Evolutionary conservation across 1,140 invertebrate species (phyloP).

Genomic region (Megalopta genalis): DNA sequence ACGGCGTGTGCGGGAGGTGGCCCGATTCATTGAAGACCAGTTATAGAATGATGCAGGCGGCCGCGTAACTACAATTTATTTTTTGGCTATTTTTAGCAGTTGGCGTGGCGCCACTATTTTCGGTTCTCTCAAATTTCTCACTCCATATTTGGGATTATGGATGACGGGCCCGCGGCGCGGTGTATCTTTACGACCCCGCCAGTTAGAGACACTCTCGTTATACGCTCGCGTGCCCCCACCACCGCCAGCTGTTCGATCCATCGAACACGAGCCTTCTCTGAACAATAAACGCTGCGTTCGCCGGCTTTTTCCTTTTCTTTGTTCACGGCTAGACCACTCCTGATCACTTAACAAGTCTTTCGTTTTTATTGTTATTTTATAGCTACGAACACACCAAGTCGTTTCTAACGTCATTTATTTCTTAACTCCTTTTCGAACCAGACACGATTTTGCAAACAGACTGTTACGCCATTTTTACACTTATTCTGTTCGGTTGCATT

Average conservation of each 20-base stretch:
- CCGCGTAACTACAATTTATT: slow-evolving; percentile 75
- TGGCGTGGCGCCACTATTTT: slow-evolving; percentile 77
- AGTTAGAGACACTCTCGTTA: slow-evolving; percentile 40
- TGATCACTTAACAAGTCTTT: too few species aligned
- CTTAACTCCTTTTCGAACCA: too few species aligned
- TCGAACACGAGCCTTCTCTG: not conserved
- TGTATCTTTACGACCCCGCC: slow-evolving; percentile 55
- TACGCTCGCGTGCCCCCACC: not conserved
- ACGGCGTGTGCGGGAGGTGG: slow-evolving; percentile 53
- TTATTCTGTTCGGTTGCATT: too few species aligned
- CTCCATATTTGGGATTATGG: slow-evolving; percentile 78
- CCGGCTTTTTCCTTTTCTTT: too few species aligned
- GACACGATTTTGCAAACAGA: too few species aligned
- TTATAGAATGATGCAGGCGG: slow-evolving; percentile 67
- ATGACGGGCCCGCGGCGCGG: slow-evolving; percentile 53
- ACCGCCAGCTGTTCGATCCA: not conserved
- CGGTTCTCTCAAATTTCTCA: slow-evolving; percentile 79
- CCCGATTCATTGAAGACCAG: slow-evolving; percentile 67
- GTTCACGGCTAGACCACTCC: too few species aligned
- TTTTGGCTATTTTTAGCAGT: slow-evolving; percentile 77
- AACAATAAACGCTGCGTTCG: not conserved
- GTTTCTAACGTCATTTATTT: too few species aligned
- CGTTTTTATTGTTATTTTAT: too few species aligned
- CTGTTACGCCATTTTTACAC: too few species aligned
- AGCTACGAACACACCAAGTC: too few species aligned